Percentiles rank a stretch among this genome's conserved stretches.
These are phyloP conservation scores for Onthophagus taurus DNA, from an alignment of 1,140 invertebrate genomes.

Conservation along the genomic window DNA sequence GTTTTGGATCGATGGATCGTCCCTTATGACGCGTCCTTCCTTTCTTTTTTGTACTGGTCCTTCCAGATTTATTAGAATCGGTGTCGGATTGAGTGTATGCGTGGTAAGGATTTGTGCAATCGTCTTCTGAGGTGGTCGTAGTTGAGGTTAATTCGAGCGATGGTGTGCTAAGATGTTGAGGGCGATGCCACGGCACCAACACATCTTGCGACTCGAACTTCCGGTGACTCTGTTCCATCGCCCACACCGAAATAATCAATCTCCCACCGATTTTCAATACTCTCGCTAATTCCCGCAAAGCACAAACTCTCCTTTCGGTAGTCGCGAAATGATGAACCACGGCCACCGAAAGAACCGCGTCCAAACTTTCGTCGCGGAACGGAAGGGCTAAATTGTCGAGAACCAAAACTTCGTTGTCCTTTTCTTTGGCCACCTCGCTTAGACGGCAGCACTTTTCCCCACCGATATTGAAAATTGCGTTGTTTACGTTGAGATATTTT, in stretches of 20 bases:
- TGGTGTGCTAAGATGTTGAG: slow-evolving; percentile 55
- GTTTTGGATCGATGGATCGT: slow-evolving; percentile 48
- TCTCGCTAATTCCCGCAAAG: slow-evolving; percentile 77
- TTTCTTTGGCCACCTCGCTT: slow-evolving; percentile 63
- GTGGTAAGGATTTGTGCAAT: slow-evolving; percentile 48
- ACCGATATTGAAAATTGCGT: slow-evolving; percentile 75
- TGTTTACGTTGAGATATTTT: slow-evolving; percentile 83
- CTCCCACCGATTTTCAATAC: slow-evolving; percentile 83
- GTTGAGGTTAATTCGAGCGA: slow-evolving; percentile 53
- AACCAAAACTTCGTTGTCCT: slow-evolving; percentile 75
- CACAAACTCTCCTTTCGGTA: slow-evolving; percentile 76
- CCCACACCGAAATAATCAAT: slow-evolving; percentile 93
- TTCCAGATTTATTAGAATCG: slow-evolving; percentile 41
- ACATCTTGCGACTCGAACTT: slow-evolving; percentile 89
- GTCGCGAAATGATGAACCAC: slow-evolving; percentile 94
- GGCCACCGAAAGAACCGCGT: slow-evolving; percentile 88
- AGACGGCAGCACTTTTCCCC: slow-evolving; percentile 77
- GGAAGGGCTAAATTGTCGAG: slow-evolving; percentile 85
- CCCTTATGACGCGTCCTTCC: slow-evolving; percentile 41
- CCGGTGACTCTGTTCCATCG: slow-evolving; percentile 84
- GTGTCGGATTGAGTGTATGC: slow-evolving; percentile 57
- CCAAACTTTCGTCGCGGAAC: slow-evolving; percentile 86
- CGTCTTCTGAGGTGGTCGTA: slow-evolving; percentile 51
- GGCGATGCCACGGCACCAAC: slow-evolving; percentile 85
- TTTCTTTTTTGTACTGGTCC: slow-evolving; percentile 25